Base-by-base conservation (phyloP, 1,140 invertebrate genomes). In the Portunus trituberculatus region DNA sequence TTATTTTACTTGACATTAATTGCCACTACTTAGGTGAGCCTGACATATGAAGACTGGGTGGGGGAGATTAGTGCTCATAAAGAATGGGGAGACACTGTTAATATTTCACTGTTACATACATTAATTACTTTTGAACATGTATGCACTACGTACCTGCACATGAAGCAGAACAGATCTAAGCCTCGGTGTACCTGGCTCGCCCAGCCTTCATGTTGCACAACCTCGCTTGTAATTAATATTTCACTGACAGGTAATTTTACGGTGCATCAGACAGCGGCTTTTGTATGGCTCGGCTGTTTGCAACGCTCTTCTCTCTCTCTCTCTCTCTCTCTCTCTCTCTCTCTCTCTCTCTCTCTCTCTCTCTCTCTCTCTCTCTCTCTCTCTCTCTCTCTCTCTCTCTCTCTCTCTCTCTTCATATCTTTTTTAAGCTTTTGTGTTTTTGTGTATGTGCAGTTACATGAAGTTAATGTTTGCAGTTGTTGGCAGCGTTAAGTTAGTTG, bases 1-100 rank as follows among this genome's bases (percentile, higher is more conserved):
- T 76, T 76, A 76, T 76, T 76, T 76, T n/a, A 76, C 67, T n/a
- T 76, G 67, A 76, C 67, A 25, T 76, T 76, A 76, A 76, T 76
- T 76, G 67, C 67, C 67, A 20, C 67, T 76, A 76, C 67, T 76
- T 76, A 76, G 20, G 67, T 76, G 67, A 76, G 67, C 67, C 67
- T 76, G 67, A 76, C 25, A n/a, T 76, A 76, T n/a, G 67, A 25
- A 76, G 67, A 76, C 67, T 76, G 67, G 67, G 25, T 76, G 67
- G 67, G 67, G 67, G 67, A n/a, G 67, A 76, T 25, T 76, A n/a
- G 20, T 25, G 6, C n/a, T 76, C 39, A n/a, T 76, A 7, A 76
- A 76, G 67, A 76, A n/a, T 76, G 67, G 67, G 67, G n/a, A n/a
- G 20, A n/a, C n/a, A n/a, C 10, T 20, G n/a, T 76, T 76, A 76